Evolutionary conservation across 2,797 vertebrate genomes (phyloP).

Genomic region (Arremon aurantiirostris): DNA sequence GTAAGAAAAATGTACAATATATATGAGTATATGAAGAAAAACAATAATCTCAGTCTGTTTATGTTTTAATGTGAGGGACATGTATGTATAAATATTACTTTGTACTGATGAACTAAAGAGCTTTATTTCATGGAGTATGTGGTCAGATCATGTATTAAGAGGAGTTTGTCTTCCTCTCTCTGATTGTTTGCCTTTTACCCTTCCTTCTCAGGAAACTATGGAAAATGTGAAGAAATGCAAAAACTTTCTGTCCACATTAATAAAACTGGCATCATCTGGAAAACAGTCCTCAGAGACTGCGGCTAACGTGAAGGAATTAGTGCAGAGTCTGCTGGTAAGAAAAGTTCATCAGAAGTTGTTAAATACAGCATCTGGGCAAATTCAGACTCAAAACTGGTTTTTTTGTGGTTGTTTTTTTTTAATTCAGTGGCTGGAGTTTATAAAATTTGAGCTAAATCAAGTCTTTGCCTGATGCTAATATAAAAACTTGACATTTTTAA

Average conservation of each 20-base stretch:
- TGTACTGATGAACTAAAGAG: not conserved
- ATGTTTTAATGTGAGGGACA: not conserved
- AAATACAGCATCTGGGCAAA: not conserved
- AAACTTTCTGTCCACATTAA: slow-evolving; percentile 96
- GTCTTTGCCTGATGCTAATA: not conserved
- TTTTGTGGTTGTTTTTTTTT: not conserved
- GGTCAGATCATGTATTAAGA: not conserved
- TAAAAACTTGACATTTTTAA: not conserved
- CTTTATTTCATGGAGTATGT: not conserved
- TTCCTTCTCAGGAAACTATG: slow-evolving; percentile 87
- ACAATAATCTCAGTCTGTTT: not conserved
- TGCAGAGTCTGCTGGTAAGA: slow-evolving; percentile 94
- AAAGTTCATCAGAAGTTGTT: not conserved
- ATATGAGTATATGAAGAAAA: not conserved
- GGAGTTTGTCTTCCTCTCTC: not conserved
- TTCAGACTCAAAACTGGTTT: not conserved
- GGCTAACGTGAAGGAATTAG: slow-evolving; percentile 91
- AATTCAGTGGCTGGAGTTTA: not conserved
- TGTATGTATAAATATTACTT: not conserved
- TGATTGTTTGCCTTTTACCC: not conserved
- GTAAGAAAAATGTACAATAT: not conserved
- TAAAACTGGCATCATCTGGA: slow-evolving; percentile 94
- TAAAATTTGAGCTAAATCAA: not conserved
- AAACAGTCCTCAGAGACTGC: slow-evolving; percentile 94
- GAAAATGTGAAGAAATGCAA: slow-evolving; percentile 99